These are phyloP conservation scores for Centropristis striata DNA, from an alignment of 2,113 vertebrate genomes.

Conservation along the genomic window DNA sequence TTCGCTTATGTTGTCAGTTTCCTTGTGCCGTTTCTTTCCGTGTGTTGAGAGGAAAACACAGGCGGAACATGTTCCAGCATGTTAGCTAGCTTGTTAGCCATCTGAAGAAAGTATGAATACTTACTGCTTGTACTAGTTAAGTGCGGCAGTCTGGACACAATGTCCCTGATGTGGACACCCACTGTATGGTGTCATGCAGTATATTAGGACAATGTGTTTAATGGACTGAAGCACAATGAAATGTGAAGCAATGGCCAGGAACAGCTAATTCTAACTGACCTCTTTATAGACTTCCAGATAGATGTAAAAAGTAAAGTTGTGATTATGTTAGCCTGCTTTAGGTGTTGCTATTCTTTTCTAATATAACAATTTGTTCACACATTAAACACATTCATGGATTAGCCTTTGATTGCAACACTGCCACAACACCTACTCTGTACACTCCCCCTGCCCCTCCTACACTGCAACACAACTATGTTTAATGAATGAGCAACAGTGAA, in stretches of 20 bases:
- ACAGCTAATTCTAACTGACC: neutral
- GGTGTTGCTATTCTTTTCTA: neutral
- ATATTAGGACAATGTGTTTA: neutral
- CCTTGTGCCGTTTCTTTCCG: neutral
- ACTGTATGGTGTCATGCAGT: neutral
- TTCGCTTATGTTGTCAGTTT: constrained; percentile 2
- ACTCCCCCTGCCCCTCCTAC: constrained; percentile 9
- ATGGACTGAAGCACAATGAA: neutral
- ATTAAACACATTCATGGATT: neutral
- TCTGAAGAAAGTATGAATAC: constrained; percentile 20
- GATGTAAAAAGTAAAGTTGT: too few species aligned
- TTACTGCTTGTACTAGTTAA: neutral
- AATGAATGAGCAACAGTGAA: neutral
- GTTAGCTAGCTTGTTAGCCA: constrained; percentile 69
- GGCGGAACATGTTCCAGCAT: constrained; percentile 12
- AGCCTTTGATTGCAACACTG: constrained; percentile 4
- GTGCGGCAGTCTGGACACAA: constrained; percentile 25
- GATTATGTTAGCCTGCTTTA: neutral
- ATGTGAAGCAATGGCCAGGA: neutral
- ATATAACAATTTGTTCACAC: neutral
- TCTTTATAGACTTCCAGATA: too few species aligned
- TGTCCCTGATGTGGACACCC: constrained; percentile 25
- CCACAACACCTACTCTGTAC: neutral
- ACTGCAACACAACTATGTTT: neutral
- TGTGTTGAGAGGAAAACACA: neutral